phyloP scores from a whole-genome alignment of 2,797 vertebrate species.

The Platyrinchus mystaceus region DNA sequence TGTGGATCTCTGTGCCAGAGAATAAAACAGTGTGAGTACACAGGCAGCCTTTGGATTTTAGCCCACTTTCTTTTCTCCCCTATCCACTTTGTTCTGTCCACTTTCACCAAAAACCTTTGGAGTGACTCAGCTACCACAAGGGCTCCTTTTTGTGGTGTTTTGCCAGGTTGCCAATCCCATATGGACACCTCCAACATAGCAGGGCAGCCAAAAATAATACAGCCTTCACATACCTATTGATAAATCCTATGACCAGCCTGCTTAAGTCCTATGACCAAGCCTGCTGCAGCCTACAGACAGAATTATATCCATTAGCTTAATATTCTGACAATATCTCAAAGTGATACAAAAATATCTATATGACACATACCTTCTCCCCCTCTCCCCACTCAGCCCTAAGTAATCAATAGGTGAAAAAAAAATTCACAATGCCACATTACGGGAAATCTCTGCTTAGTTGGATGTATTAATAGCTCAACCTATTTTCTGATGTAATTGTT shows the following conservation, averaged over 20 bases:
- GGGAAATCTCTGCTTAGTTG: constrained; percentile 29
- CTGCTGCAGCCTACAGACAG: neutral
- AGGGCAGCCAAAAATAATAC: neutral
- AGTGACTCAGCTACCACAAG: neutral
- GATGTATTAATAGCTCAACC: constrained; percentile 41
- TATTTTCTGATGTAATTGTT: constrained; percentile 47
- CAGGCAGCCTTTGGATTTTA: neutral
- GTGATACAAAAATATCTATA: constrained; percentile 13
- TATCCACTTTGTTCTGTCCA: neutral
- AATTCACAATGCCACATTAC: neutral
- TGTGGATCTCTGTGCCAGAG: neutral
- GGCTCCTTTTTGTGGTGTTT: neutral
- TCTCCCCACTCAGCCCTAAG: neutral
- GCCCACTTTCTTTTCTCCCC: neutral
- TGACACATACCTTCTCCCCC: neutral
- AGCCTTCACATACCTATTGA: neutral
- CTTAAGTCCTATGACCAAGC: neutral
- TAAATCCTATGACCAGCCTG: neutral
- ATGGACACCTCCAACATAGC: accelerated
- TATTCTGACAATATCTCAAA: constrained; percentile 28
- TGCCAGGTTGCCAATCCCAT: neutral
- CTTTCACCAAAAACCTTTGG: neutral
- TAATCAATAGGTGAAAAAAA: neutral
- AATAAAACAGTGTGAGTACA: neutral
- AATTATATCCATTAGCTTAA: constrained; percentile 15